A percentile compares a stretch with the other conserved stretches of the same genome.
Evolutionary conservation across 2,888 invertebrate genomes (phyloP).

Genomic region (Rhingia rostrata): DNA sequence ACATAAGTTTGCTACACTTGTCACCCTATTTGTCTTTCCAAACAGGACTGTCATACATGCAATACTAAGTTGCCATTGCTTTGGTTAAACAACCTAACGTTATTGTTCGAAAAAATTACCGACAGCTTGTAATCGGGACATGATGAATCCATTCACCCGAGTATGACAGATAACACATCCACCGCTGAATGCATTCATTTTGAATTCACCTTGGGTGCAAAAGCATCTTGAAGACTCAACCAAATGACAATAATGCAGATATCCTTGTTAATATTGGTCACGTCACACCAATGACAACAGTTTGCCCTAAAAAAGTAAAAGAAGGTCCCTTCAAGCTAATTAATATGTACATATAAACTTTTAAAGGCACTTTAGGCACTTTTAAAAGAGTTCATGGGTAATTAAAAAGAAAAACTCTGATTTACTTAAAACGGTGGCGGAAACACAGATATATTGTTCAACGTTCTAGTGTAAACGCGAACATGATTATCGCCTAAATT

Average conservation of each 20-base stretch:
- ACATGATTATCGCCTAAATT: conserved; percentile 55
- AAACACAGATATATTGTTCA: conserved; percentile 39
- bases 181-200: not conserved
- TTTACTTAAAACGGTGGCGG: conserved; percentile 19
- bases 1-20: no score
- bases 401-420: conserved; percentile 13
- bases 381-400: not conserved
- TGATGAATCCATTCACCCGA: not conserved
- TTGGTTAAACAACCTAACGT: no score
- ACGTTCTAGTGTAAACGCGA: conserved; percentile 2
- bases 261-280: no score
- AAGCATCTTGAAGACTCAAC: no score
- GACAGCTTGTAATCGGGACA: no score
- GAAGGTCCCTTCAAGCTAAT: not conserved
- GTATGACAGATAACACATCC: not conserved
- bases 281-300: not conserved
- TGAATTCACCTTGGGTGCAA: not conserved
- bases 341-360: not conserved
- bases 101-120: no score
- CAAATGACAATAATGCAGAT: no score
- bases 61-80: no score
- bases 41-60: no score
- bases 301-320: not conserved
- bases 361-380: not conserved
- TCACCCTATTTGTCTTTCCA: no score